Evolutionary conservation across 2,797 vertebrate species (phyloP).

Genomic region (Hypotaenidia okinawae): DNA sequence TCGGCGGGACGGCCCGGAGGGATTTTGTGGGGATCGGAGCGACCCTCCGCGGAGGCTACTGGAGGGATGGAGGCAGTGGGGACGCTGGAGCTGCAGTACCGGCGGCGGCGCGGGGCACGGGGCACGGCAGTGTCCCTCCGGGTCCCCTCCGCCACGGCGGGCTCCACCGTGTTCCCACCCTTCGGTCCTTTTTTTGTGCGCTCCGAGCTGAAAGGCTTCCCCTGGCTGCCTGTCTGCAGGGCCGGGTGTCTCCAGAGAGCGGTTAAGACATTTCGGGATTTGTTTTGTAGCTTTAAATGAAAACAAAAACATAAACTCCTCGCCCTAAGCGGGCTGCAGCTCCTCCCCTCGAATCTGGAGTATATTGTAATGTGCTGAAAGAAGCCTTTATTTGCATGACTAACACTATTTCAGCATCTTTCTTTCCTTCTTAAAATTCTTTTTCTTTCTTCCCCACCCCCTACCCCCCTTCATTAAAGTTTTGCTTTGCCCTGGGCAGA

Average conservation of each 20-base stretch:
- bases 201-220: neutral
- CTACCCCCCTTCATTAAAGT: neutral
- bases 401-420: conserved; percentile 68
- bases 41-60: neutral
- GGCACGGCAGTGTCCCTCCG: neutral
- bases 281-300: conserved; percentile 77
- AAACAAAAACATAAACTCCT: conserved; percentile 87
- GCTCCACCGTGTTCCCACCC: neutral
- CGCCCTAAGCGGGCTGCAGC: conserved; percentile 83
- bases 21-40: neutral
- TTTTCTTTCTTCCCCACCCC: neutral
- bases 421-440: neutral
- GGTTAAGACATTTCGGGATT: conserved; percentile 22
- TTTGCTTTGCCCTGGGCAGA: conserved; percentile 69
- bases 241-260: neutral
- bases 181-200: neutral
- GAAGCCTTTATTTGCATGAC: conserved; percentile 74
- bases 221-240: neutral
- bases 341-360: conserved; percentile 86
- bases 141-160: neutral
- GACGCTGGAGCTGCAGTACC: fast-evolving
- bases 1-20: neutral
- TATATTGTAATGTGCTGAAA: conserved; percentile 85
- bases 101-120: neutral
- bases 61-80: neutral